Base-by-base conservation (phyloP, 2,888 invertebrate genomes). In the Pseudococcus jackbeardsleyi region DNA sequence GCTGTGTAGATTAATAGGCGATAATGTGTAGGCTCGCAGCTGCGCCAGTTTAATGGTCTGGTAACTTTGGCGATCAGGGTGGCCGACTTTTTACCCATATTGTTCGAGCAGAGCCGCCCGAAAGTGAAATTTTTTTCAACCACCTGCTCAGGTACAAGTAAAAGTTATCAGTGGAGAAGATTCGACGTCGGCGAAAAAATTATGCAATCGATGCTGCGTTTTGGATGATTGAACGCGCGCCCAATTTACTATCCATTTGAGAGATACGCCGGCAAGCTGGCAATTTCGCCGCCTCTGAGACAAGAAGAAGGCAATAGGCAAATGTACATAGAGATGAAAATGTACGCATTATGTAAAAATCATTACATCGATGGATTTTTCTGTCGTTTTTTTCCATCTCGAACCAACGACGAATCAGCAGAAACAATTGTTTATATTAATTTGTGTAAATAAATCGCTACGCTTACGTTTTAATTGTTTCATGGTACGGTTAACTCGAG, bases 21-120 rank as follows among this genome's bases (percentile, higher is more conserved):
- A 82, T 82, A 46, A 82, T 82, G 79, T 46, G 42, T 46, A 82
- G 79, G 39, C 42, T 82, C 79, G 79, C 79, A 82, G 79, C 39
- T 82, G 79, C 12, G 79, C 46, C 79, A 82, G 79, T 82, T 82
- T 82, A 82, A 82, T 82, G 79, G 79, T 82, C 79, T 82, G 79
- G 42, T 82, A 82, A 82, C 19, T 46, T 82, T 19, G 79, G 42
- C 79, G 79, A 82, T 82, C 79, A 82, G 79, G 79, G 79, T 82
- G 79, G 79, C 79, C 79, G 79, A 82, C 79, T 82, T 82, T 82
- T 82, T 82, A 82, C 79, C 39, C 72, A 72, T 72, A 72, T 33
- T 72, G 33, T 26, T 17, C 33, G 68, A 22, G 33, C 5, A 3
- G 15, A 11, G 68, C 1, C 68, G 5, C 26, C 33, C 72, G 33